These are phyloP conservation scores for Sprattus sprattus DNA, from an alignment of 2,113 vertebrate genomes.

Conservation along the genomic window DNA sequence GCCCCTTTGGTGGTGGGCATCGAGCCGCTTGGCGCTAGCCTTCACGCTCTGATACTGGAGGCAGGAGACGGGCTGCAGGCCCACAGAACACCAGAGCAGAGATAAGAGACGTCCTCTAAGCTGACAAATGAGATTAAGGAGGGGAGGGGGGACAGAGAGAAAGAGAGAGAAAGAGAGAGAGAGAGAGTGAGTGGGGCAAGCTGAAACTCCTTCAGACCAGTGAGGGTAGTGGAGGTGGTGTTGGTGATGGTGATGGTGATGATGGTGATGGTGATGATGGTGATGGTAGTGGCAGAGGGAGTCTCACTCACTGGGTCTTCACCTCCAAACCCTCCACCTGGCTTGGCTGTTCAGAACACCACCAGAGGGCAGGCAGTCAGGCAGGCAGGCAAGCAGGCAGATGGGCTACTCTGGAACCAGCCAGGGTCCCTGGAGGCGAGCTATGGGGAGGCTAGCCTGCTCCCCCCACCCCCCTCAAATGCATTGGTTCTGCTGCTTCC, in stretches of 20 bases:
- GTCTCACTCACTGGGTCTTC: neutral
- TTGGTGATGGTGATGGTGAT: neutral
- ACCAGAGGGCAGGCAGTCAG: neutral
- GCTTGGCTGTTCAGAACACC: neutral
- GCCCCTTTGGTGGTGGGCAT: constrained; percentile 25
- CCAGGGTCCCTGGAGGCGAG: neutral
- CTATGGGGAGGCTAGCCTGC: neutral
- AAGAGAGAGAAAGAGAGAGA: neutral
- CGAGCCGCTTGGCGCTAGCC: neutral
- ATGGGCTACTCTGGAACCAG: neutral
- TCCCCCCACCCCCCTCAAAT: neutral
- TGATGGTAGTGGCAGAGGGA: too few species aligned
- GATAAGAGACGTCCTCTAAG: constrained; percentile 30
- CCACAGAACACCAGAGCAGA: neutral
- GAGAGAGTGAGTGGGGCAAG: neutral
- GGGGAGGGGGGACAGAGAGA: neutral
- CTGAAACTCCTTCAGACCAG: neutral
- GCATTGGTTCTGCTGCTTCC: constrained; percentile 10
- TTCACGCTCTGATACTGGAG: neutral
- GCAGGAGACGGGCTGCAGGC: neutral
- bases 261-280: too few species aligned
- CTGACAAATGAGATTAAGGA: constrained; percentile 31
- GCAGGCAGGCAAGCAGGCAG: neutral
- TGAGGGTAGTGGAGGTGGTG: neutral
- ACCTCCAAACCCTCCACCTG: neutral